phyloP scores from a whole-genome alignment of 2,113 vertebrate species.

The Hemichromis elongatus region DNA sequence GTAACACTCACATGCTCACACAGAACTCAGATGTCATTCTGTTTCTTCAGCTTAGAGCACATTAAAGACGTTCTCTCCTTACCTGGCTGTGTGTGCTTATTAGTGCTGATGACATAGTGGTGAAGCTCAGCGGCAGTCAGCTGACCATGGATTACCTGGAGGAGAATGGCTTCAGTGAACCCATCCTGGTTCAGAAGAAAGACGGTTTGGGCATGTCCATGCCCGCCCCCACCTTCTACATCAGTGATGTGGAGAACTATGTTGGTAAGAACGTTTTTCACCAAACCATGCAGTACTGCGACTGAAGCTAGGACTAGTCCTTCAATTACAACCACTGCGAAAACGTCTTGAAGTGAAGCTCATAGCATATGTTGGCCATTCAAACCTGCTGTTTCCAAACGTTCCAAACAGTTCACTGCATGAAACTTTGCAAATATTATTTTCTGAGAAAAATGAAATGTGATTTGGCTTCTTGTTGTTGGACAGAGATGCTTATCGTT shows the following conservation, averaged over 20 bases:
- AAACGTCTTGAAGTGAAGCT: neutral
- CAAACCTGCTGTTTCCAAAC: neutral
- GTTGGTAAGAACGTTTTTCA: conserved; percentile 77
- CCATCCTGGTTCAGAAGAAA: conserved; percentile 93
- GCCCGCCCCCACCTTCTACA: conserved; percentile 94
- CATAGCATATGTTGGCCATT: neutral
- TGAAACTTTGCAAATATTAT: neutral
- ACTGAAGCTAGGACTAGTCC: neutral
- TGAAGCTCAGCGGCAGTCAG: conserved; percentile 85
- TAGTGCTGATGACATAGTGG: conserved; percentile 90
- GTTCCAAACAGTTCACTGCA: neutral
- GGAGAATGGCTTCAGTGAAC: conserved; percentile 90
- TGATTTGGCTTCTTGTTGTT: neutral
- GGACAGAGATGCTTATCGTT: neutral
- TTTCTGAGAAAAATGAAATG: neutral
- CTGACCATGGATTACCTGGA: conserved; percentile 88
- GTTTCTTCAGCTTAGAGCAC: neutral
- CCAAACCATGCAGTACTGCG: neutral
- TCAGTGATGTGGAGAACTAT: conserved; percentile 96
- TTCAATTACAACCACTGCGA: neutral
- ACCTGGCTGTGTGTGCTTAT: neutral
- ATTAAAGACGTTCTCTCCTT: neutral
- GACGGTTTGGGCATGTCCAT: conserved; percentile 88
- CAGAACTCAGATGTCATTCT: neutral
- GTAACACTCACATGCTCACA: neutral